Base-by-base conservation (phyloP, 92 coral and sea anemone species). In the Porites rus region DNA sequence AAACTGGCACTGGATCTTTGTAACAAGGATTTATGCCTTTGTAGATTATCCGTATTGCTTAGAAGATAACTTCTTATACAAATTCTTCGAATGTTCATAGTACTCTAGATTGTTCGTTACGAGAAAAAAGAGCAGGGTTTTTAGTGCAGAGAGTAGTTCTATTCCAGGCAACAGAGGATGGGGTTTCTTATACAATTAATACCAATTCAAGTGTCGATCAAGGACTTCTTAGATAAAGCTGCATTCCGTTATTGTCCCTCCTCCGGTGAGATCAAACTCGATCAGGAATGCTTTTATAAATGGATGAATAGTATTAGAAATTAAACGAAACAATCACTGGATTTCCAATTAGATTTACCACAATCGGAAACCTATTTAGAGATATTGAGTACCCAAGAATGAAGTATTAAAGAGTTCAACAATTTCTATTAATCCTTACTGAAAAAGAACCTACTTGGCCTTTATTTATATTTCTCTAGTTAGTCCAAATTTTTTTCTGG, bases 301-400 rank as follows among this genome's bases (percentile, higher is more conserved):
- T 38, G 13, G 52, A 31, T 38, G 51, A 70, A 70, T 70, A 70
- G 74, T 38, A 70, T 70, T 70, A 38, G 17, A 24, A 67, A 8
- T 10, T 10, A 14, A 56, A 14, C 46, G 72, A 67, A 21, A 24
- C 72, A 10, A 8, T 67, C 72, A 38, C 46, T 38, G 13, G 18
- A 8, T 67, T 67, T 67, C 16, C 16, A 67, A 22, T 67, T 25
- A 67, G 28, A 24, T 67, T 22, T 22, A 67, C 28, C 50, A 67
- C 46, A 67, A 65, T 67, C 72, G 72, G 72, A 67, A 67, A 67
- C 72, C 38, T 67, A 67, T 67, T 22, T 22, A 67, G 12, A 21
- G 72, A 10, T 6, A 11, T 12, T 8, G 11, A 24, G 24, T 10
- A 11, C 61, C 61, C 61, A 56, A 56, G 46, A 38, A 38, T 38